Conservation (phyloP, 2,113 vertebrate genomes). For the Carlito syrichta region DNA sequence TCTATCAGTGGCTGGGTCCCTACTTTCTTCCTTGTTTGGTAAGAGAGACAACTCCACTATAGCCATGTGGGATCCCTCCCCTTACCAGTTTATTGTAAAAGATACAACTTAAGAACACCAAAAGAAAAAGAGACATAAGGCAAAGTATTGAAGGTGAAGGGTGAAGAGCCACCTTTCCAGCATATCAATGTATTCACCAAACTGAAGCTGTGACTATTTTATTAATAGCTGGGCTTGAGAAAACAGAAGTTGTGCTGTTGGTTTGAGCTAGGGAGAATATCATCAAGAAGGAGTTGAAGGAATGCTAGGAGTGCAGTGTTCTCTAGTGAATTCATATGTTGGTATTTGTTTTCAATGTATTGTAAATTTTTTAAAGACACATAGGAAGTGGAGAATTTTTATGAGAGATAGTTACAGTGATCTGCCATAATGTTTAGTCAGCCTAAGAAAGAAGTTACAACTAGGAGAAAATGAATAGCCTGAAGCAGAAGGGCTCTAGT, state of each 20-base stretch:
- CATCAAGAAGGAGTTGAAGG: neutral
- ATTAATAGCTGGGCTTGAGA: neutral
- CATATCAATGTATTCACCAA: too few relatives aligned
- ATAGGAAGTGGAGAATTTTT: neutral
- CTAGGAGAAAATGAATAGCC: neutral
- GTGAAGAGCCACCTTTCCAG: too few relatives aligned
- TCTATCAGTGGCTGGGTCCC: too few relatives aligned
- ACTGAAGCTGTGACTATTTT: neutral
- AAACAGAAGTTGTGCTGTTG: neutral
- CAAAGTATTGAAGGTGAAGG: too few relatives aligned
- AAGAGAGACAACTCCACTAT: too few relatives aligned
- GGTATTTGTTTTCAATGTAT: neutral
- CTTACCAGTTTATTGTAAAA: too few relatives aligned
- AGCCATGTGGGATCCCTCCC: too few relatives aligned
- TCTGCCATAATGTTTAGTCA: neutral
- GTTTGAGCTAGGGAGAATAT: neutral
- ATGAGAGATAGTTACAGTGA: neutral
- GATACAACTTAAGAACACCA: too few relatives aligned
- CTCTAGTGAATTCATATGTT: neutral
- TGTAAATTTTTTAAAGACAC: neutral
- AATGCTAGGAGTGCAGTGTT: neutral
- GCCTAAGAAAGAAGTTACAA: neutral
- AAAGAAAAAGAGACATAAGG: too few relatives aligned
- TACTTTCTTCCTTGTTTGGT: too few relatives aligned
- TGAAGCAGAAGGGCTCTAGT: neutral